These are phyloP conservation scores for Axis porcinus DNA, from an alignment of 2,113 vertebrate genomes.

Conservation along the genomic window DNA sequence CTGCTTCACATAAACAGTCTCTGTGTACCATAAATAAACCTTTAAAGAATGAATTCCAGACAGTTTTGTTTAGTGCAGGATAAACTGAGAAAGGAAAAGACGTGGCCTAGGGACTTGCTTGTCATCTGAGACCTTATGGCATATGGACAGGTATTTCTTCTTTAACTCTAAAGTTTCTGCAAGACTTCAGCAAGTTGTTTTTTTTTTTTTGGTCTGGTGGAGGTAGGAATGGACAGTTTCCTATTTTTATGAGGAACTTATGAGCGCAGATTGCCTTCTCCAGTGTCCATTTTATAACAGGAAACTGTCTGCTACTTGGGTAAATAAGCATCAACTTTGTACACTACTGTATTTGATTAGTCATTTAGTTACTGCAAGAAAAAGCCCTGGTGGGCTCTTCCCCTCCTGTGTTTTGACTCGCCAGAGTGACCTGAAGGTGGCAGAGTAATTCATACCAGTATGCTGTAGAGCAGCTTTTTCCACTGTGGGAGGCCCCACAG, in stretches of 20 bases:
- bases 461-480: not conserved
- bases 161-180: slow-evolving; percentile 23
- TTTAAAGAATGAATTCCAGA: slow-evolving; percentile 77
- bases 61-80: slow-evolving; percentile 68
- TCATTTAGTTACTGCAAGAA: slow-evolving; percentile 55
- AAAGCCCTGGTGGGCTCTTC: slow-evolving; percentile 39
- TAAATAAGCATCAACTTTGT: slow-evolving; percentile 68
- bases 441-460: slow-evolving; percentile 44
- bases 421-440: slow-evolving; percentile 76
- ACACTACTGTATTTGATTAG: slow-evolving; percentile 60
- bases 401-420: not conserved
- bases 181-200: not conserved
- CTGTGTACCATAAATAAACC: slow-evolving; percentile 73
- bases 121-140: slow-evolving; percentile 43
- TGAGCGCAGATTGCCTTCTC: slow-evolving; percentile 68
- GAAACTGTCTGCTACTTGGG: slow-evolving; percentile 76
- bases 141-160: slow-evolving; percentile 64
- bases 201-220: not conserved
- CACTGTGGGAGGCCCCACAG: not conserved
- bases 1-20: slow-evolving; percentile 72
- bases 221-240: slow-evolving; percentile 58
- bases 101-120: slow-evolving; percentile 65
- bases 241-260: slow-evolving; percentile 76
- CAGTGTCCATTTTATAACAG: slow-evolving; percentile 76
- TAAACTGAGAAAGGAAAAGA: slow-evolving; percentile 67